Evolutionary conservation across 2,888 invertebrate genomes (phyloP).

Genomic region (Spisula solida): DNA sequence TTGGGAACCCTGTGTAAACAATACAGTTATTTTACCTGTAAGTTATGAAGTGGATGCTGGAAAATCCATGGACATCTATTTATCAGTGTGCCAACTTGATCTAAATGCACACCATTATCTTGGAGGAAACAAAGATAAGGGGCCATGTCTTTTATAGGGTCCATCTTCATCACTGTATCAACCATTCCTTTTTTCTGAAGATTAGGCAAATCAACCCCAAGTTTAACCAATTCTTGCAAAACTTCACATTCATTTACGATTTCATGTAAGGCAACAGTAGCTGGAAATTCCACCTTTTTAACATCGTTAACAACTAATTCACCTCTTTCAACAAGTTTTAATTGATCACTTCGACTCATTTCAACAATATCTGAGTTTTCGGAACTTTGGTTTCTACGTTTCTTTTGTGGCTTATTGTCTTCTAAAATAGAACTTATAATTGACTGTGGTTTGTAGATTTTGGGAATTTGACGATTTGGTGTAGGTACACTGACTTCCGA

Average conservation of each 20-base stretch:
- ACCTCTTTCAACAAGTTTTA: slow-evolving; percentile 35
- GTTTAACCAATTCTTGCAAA: slow-evolving; percentile 92
- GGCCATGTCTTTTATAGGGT: slow-evolving; percentile 90
- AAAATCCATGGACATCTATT: slow-evolving; percentile 95
- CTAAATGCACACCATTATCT: slow-evolving; percentile 91
- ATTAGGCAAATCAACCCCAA: slow-evolving; percentile 93
- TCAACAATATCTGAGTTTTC: slow-evolving; percentile 2
- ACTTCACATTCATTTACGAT: slow-evolving; percentile 93
- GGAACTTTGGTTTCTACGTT: not conserved
- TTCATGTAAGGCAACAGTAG: slow-evolving; percentile 90
- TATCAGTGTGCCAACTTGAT: slow-evolving; percentile 91
- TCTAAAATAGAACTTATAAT: slow-evolving; percentile 12
- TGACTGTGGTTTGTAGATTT: slow-evolving; percentile 31
- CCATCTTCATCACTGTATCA: slow-evolving; percentile 90
- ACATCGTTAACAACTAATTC: not conserved
- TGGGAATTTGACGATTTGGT: not conserved
- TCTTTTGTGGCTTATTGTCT: not conserved
- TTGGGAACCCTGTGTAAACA: not conserved
- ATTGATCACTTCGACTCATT: not conserved
- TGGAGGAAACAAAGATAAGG: slow-evolving; percentile 88
- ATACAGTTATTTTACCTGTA: slow-evolving; percentile 89
- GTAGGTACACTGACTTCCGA: not conserved
- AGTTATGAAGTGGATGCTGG: slow-evolving; percentile 91
- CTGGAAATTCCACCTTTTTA: slow-evolving; percentile 52
- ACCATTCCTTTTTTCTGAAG: slow-evolving; percentile 89